Evolutionary conservation across 2,888 invertebrate species (phyloP).

Genomic region (Tachina lurida): DNA sequence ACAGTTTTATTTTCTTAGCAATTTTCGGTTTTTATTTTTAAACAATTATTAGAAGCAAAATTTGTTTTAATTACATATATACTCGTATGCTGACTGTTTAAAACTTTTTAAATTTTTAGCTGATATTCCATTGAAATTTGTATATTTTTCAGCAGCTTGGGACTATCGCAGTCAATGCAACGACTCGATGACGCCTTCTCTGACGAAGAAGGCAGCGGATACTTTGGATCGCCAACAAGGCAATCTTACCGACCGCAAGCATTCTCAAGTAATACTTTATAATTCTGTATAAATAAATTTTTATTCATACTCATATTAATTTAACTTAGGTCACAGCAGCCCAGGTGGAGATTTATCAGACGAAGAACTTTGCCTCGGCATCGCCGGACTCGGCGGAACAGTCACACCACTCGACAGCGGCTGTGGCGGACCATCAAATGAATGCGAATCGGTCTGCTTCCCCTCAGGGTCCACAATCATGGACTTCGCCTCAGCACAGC

Average conservation of each 20-base stretch:
- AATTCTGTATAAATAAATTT: not conserved
- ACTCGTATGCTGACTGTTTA: no score
- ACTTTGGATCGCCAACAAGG: conserved; percentile 83
- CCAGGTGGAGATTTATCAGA: conserved; percentile 84
- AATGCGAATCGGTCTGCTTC: conserved; percentile 83
- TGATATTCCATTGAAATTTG: conserved; percentile 13
- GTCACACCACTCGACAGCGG: conserved; percentile 82
- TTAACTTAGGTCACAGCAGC: conserved; percentile 83
- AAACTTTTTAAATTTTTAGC: not conserved
- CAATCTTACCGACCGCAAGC: conserved; percentile 84
- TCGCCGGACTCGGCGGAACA: conserved; percentile 82
- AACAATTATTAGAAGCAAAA: conserved; percentile 4
- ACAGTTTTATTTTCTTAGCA: conserved; percentile 73
- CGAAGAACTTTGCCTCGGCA: conserved; percentile 83
- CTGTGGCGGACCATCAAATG: conserved; percentile 81
- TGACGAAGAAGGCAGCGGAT: conserved; percentile 91
- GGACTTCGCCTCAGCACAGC: conserved; percentile 83
- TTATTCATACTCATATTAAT: not conserved
- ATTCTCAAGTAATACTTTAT: conserved; percentile 84
- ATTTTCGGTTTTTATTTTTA: conserved; percentile 28
- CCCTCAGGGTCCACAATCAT: conserved; percentile 81
- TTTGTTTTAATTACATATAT: no score
- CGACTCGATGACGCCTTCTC: conserved; percentile 90
- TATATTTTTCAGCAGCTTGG: conserved; percentile 82
- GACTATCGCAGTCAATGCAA: conserved; percentile 83